Evolutionary conservation across 2,113 vertebrate genomes (phyloP).

Genomic region (Sigmodon hispidus): DNA sequence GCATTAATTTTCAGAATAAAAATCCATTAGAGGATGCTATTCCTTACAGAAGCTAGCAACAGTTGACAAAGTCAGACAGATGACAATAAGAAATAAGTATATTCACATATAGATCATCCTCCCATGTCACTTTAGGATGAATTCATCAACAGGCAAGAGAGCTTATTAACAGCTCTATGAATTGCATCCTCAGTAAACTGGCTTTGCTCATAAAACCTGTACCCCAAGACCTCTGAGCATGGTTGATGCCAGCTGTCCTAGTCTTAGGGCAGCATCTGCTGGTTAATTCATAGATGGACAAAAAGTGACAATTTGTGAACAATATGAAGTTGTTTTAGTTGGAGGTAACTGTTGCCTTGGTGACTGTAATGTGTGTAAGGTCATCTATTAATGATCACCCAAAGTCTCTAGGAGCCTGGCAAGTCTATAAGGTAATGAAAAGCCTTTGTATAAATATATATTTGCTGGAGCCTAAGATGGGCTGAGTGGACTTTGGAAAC

Average conservation of each 20-base stretch:
- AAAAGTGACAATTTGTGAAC: constrained; percentile 82
- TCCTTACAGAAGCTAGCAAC: not conserved
- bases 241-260: constrained; percentile 81
- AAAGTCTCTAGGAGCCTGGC: not conserved
- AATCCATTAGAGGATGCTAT: not conserved
- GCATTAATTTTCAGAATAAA: constrained; percentile 29
- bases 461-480: constrained; percentile 20
- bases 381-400: constrained; percentile 27
- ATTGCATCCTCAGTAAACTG: constrained; percentile 56
- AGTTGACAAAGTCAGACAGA: constrained; percentile 55
- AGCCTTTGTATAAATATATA: not conserved
- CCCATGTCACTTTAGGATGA: constrained; percentile 23
- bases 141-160: not conserved
- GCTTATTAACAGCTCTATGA: constrained; percentile 7
- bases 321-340: constrained; percentile 77
- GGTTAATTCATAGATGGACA: constrained; percentile 88
- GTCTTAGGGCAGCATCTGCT: constrained; percentile 90
- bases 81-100: constrained; percentile 50
- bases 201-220: constrained; percentile 70
- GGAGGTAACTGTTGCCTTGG: constrained; percentile 65
- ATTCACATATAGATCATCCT: constrained; percentile 1
- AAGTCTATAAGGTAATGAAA: constrained; percentile 12
- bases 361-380: not conserved
- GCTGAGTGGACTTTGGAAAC: constrained; percentile 3
- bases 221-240: constrained; percentile 81